Conservation (phyloP, 1,140 invertebrate species). For the Aporrectodea caliginosa region DNA sequence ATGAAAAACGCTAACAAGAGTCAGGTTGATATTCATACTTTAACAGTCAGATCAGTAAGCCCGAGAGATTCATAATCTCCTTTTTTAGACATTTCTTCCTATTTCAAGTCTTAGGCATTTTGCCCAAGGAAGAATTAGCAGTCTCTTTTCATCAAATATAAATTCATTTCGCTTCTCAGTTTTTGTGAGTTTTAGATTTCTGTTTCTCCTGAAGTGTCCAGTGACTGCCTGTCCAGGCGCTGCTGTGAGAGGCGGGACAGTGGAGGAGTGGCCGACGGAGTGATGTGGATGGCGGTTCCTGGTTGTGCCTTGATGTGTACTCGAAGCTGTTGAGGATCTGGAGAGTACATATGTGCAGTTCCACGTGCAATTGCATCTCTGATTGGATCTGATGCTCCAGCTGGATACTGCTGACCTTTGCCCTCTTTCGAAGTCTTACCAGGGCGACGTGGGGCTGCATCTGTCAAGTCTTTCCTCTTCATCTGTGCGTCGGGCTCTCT, state of each 20-base stretch:
- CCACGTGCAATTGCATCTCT: conserved; percentile 5
- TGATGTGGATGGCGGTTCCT: conserved; percentile 15
- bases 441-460: neutral
- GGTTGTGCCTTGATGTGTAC: conserved; percentile 17
- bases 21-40: too few relatives aligned
- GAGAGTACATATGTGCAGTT: neutral
- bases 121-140: too few relatives aligned
- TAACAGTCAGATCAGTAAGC: too few relatives aligned
- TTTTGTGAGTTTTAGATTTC: neutral
- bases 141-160: too few relatives aligned
- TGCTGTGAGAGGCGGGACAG: neutral
- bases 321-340: neutral
- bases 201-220: neutral
- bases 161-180: too few relatives aligned
- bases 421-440: neutral
- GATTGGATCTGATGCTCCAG: neutral
- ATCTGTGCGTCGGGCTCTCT: too few relatives aligned
- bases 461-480: too few relatives aligned
- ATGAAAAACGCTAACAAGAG: too few relatives aligned
- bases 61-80: too few relatives aligned
- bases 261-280: conserved; percentile 17
- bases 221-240: neutral
- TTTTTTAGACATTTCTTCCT: too few relatives aligned
- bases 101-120: too few relatives aligned
- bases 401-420: neutral